Base-by-base conservation (phyloP, 2,797 vertebrate genomes). In the Simalia tracyae region DNA sequence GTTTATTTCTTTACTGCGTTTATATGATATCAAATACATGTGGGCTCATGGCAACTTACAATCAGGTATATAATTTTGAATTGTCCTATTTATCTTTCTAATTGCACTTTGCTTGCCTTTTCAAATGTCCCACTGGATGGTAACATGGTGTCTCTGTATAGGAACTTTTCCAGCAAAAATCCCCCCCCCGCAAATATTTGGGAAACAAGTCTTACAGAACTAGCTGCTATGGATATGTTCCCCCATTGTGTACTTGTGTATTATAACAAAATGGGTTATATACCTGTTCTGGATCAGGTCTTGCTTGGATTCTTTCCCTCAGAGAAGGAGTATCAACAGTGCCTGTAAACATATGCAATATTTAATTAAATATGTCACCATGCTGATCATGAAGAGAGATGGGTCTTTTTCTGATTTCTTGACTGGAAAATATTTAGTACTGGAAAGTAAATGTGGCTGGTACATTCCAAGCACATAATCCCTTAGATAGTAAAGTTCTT, bases 251-350 rank as follows among this genome's bases (percentile, higher is more conserved):
- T 0, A 0, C 3, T 56, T 87, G 36, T 64, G 63, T 76, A 46
- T 0, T 72, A 57, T 64, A 92, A 61, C 54, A 36, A 61, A 60
- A 36, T 36, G 84, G n/a, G 7, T 92, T 93, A 93, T 86, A 59
- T 96, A 99, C 99, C 98, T 99, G 98, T 66, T 99, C 98, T 84
- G 99, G 99, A 94, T 99, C 96, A 76, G 98, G 97, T 26, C 95
- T 97, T 91, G 98, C 98, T 97, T 99, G 98, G 95, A 99, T 99
- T 96, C 99, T 98, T 84, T 97, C 98, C 92, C 97, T 98, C 91
- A 99, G 97, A 66, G 99, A 99, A 54, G 99, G 99, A 0, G 99
- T 99, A 90, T 99, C 98, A 94, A 99, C 98, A 3, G 98, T 99
- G 89, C 98, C 99, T 99, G 95, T 72, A 46, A 59, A 93, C 94